Base-by-base conservation (phyloP, 2,888 invertebrate genomes). In the Spatulosminthurus flaviceps region DNA sequence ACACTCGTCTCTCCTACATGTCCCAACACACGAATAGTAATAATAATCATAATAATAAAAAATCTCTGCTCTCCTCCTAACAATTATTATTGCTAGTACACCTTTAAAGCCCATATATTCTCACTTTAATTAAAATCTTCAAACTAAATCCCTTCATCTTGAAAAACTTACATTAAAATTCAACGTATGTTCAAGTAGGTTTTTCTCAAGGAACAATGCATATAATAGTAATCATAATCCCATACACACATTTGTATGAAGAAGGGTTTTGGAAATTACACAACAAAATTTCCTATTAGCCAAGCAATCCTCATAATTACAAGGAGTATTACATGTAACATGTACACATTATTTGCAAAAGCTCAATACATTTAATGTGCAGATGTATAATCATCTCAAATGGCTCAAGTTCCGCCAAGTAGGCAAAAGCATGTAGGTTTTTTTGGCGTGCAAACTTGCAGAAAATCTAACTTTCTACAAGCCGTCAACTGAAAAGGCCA, bases 401-500 rank as follows among this genome's bases (percentile, higher is more conserved):
- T 13, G 51, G 51, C 51, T 9, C 16, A n/a, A n/a, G 51, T n/a
- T 51, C 51, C 51, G 51, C n/a, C 51, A 51, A 13, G 51, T n/a
- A 19, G 51, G 51, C 51, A 51, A 13, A 19, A 19, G 51, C 51
- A 51, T 51, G 51, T 51, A 51, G 9, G 51, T 64, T 64, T 64
- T 64, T 64, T 64, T 64, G 24, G 64, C 26, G 64, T 64, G 64
- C 26, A 26, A 21, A 64, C 64, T 64, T 24, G 24, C 64, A 64
- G 64, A 64, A 64, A 64, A 64, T 64, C 24, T 64, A 22, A 64
- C 64, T 64, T 64, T 64, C 64, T 64, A 64, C 64, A 64, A 22
- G 64, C 64, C 64, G 64, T 64, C 64, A 64, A 64, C 64, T 64
- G 64, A 64, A 24, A 64, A 64, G 64, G n/a, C 64, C 24, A 64